Conservation (phyloP, 2,113 vertebrate genomes). For the Chrysemys picta region DNA sequence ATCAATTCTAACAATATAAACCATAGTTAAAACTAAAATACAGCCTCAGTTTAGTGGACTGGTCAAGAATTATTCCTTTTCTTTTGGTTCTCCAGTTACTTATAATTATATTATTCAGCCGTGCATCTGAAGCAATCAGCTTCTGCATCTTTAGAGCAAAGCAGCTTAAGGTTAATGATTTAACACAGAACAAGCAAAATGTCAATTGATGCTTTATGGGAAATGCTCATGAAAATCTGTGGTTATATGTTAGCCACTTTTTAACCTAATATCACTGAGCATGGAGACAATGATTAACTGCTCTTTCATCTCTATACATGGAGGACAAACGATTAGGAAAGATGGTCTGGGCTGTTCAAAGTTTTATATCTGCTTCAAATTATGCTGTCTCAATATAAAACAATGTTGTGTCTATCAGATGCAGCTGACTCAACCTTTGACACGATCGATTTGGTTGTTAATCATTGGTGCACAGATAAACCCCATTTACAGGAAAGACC, state of each 20-base stretch:
- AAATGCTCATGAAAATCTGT: background rate
- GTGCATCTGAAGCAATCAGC: background rate
- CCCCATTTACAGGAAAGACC: conserved; percentile 24
- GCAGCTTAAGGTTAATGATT: background rate
- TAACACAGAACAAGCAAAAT: background rate
- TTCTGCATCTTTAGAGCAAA: background rate
- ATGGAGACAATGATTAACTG: background rate
- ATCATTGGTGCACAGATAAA: conserved; percentile 69
- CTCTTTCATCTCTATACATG: background rate
- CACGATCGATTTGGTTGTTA: conserved; percentile 72
- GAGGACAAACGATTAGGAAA: background rate
- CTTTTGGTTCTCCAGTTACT: background rate
- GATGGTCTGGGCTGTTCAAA: background rate
- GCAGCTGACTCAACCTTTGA: conserved; percentile 66
- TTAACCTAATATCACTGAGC: background rate
- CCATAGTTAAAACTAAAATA: background rate
- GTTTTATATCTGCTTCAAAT: conserved; percentile 3
- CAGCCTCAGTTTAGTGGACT: background rate
- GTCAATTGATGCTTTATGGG: background rate
- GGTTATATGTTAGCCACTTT: background rate
- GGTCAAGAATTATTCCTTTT: background rate
- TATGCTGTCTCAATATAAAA: conserved; percentile 18
- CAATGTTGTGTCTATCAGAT: background rate
- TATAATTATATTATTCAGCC: background rate
- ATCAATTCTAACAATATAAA: background rate